Base-by-base conservation (phyloP, 2,888 invertebrate species). In the Elegia similella region DNA sequence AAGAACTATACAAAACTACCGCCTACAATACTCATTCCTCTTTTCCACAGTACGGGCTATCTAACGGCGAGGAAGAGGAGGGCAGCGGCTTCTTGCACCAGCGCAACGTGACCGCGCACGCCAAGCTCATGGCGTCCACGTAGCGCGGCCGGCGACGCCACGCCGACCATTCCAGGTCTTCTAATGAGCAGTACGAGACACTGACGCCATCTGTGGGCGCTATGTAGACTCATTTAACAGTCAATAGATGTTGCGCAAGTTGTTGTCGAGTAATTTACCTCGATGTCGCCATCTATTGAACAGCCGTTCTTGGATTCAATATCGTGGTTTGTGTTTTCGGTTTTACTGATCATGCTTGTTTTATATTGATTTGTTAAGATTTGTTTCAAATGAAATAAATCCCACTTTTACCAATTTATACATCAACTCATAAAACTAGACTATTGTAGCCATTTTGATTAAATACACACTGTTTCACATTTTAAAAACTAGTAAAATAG, bases 101-200 rank as follows among this genome's bases (percentile, higher is more conserved):
- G 80, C 96, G 96, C 77, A 96, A 96, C 88, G 96, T 96, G 64
- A 96, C 96, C 43, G 95, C 96, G 62, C 95, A 96, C 60, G 96
- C 96, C 58, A 96, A 96, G 80, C 91, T 96, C 63, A 95, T 96
- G 94, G 96, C 96, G 10, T 95, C 96, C 58, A 96, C 96, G 83
- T 96, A 95, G 92, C 88, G 63, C 52, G 55, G 43, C 54, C 42
- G 12, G 54, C 44, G 62, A 34, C n/a, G 16, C 30, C 52, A 3
- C 13, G n/a, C 12, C 6, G 17, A 12, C 2, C 34, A 1, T 15
- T 15, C 13, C 1, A 8, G 32, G 34, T 23, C 23, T 23, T 23
- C 23, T 23, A 23, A 23, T 44, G 10, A 46, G 16, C n/a, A 32
- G 13, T 13, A 52, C 2, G 12, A 42, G 13, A 15, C 42, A 1